A percentile compares a stretch with the other conserved stretches of the same genome.
Evolutionary conservation across 1,140 invertebrate genomes (phyloP).

Genomic region (Adoxophyes honmai): DNA sequence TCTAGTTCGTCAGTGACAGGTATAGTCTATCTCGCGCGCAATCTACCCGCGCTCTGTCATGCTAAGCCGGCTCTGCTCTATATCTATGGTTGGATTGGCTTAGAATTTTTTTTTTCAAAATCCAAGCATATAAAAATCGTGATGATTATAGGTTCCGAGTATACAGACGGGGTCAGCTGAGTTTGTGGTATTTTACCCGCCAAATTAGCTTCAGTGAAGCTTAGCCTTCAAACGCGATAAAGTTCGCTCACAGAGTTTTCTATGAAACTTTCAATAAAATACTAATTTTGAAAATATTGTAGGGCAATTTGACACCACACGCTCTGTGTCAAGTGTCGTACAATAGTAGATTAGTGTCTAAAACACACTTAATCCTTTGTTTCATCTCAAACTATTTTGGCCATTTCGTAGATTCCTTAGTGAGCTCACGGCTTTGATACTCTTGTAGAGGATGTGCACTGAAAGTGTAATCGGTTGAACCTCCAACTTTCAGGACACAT

Average conservation of each 20-base stretch:
- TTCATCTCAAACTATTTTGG: not conserved
- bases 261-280: not conserved
- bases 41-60: too few species aligned
- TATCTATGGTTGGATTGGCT: too few species aligned
- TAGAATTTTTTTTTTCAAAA: too few species aligned
- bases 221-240: slow-evolving; percentile 5
- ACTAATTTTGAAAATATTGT: too few species aligned
- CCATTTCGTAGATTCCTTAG: not conserved
- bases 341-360: too few species aligned
- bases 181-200: not conserved
- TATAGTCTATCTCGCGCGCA: too few species aligned
- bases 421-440: not conserved
- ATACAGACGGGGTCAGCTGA: not conserved
- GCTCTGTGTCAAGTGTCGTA: slow-evolving; percentile 3
- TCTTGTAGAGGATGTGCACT: not conserved
- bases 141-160: too few species aligned
- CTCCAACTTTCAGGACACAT: not conserved
- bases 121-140: too few species aligned
- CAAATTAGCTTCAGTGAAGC: slow-evolving; percentile 66
- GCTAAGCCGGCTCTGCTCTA: too few species aligned
- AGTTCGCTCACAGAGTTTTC: not conserved
- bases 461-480: slow-evolving; percentile 12
- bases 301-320: not conserved
- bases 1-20: too few species aligned
- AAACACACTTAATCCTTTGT: too few species aligned